Conservation (phyloP, 2,113 vertebrate species). For the Pitta sordida region DNA sequence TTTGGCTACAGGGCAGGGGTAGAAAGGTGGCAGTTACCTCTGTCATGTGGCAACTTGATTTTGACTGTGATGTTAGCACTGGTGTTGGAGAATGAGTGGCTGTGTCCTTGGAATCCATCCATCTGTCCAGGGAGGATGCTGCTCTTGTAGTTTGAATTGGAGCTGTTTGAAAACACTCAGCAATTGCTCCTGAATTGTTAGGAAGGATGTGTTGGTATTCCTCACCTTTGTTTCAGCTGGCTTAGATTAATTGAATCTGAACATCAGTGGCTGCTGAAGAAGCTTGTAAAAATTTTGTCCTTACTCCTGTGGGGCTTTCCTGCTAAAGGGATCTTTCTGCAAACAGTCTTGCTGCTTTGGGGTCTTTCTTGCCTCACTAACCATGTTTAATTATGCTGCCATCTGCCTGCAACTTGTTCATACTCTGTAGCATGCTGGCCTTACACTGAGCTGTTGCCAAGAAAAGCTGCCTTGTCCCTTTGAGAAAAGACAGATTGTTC, state of each 20-base stretch:
- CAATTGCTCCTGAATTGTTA: too few species aligned
- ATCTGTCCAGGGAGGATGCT: not conserved
- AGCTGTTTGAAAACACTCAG: too few species aligned
- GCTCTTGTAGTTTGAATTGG: not conserved
- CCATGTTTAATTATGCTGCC: conserved; percentile 32
- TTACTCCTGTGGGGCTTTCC: not conserved
- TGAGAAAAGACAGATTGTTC: not conserved
- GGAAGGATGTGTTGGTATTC: not conserved
- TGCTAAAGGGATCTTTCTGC: not conserved
- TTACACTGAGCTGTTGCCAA: not conserved
- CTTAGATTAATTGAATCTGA: not conserved
- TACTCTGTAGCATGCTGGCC: not conserved
- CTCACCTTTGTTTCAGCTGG: not conserved
- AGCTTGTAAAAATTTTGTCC: not conserved
- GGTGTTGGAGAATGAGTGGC: not conserved
- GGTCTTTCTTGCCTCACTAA: not conserved
- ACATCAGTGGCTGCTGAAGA: not conserved
- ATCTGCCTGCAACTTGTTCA: conserved; percentile 14
- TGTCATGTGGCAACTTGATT: not conserved
- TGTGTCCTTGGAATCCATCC: not conserved
- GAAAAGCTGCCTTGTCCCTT: not conserved
- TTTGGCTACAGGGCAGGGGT: not conserved
- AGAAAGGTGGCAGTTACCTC: not conserved
- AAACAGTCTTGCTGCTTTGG: not conserved
- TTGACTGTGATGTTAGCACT: not conserved